Conservation (phyloP, 2,797 vertebrate genomes). For the Muscicapa striata region DNA sequence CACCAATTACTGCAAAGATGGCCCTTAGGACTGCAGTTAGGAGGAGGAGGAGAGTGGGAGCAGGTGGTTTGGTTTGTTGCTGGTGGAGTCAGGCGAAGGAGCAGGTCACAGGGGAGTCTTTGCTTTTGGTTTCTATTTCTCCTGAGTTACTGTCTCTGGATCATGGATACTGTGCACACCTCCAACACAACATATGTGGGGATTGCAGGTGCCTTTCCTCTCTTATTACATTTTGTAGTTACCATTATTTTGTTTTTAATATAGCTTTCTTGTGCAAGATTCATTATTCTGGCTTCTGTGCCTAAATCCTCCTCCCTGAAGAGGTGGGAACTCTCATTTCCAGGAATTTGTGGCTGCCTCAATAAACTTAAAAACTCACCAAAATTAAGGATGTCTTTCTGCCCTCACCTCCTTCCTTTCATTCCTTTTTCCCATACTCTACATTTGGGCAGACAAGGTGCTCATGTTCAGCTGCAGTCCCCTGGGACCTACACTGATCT, state of each 20-base stretch:
- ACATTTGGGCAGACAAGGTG: not conserved
- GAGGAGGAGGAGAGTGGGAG: not conserved
- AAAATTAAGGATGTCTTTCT: not conserved
- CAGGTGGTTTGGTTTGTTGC: not conserved
- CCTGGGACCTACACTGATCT: not conserved
- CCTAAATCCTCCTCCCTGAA: not conserved
- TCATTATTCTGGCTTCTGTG: constrained; percentile 5
- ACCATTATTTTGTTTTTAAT: not conserved
- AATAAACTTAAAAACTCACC: not conserved
- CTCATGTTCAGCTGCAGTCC: not conserved
- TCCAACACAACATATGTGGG: not conserved
- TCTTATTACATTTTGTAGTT: not conserved
- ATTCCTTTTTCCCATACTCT: not conserved
- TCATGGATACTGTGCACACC: not conserved
- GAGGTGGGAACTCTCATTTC: constrained; percentile 10
- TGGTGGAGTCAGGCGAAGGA: not conserved
- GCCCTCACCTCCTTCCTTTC: not conserved
- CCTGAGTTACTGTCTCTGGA: not conserved
- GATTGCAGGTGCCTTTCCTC: constrained; percentile 15
- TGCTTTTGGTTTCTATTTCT: not conserved
- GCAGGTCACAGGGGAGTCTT: not conserved
- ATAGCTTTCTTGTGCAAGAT: not conserved
- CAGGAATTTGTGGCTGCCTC: not conserved
- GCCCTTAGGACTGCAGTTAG: not conserved
- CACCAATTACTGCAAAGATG: not conserved